Evolutionary conservation across 2,797 vertebrate genomes (phyloP), one percentile per base, ranked within the genome.

Genomic region (Natrix natrix): DNA sequence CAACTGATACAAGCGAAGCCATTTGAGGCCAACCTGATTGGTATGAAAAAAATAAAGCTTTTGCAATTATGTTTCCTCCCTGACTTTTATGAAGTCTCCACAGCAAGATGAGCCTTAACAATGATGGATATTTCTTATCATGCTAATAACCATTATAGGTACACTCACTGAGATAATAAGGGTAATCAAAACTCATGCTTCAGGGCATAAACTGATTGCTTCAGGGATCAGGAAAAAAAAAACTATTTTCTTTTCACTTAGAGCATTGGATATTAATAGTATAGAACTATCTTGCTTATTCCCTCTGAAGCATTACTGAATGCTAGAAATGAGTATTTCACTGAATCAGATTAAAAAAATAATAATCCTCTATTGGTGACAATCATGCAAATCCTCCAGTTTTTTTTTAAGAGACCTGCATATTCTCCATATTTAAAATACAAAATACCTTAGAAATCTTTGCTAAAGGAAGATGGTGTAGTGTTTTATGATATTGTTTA

Each of bases 181-280:
- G 20, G 17, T 83, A 94, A 94, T 94, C 92, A 87, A 92, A 93
- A 69, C 86, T 63, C 66, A 88, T 69, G 92, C 89, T 92, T 93
- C 89, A 69, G 66, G 92, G 91, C 92, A 74, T 93, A 91, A 89
- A 89, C 92, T 92, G 86, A 92, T 93, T 89, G 32, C 90, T 54
- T 91, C 91, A 89, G 60, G 86, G 59, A 88, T 90, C 66, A 89
- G 54, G 86, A 78, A 91, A 61, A 92, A 61, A 92, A 92, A 86
- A 89, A 86, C 2, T 48, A 90, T 86, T 93, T 86, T 66, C 59
- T 90, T 60, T 86, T 48, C 54, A 86, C 26, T 54, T 89, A 89
- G 54, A 93, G 86, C 26, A 89, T n/a, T 24, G 86, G 28, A 93
- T 43, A 60, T 86, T 69, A 69, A 83, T 86, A 88, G 69, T 86